A percentile compares a stretch with the other conserved stretches of the same genome.
Conservation (phyloP, 2,113 vertebrate species). For the Periophthalmus modestus region DNA sequence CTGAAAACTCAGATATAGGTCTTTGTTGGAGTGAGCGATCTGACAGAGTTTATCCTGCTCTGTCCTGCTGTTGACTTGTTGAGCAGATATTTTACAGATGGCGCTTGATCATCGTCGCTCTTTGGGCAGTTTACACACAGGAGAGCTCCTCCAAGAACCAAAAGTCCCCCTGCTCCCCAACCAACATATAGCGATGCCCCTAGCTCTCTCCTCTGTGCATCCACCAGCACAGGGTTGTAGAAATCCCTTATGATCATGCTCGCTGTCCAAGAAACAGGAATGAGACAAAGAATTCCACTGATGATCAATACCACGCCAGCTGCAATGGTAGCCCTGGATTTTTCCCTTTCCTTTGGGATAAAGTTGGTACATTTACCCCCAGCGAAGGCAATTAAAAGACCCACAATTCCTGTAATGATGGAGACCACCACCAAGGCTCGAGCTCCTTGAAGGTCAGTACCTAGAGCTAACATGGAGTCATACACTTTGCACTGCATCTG, state of each 20-base stretch:
- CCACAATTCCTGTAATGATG: constrained; percentile 75
- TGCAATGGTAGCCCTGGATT: constrained; percentile 80
- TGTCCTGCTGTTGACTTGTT: constrained; percentile 33
- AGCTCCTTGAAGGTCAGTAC: constrained; percentile 69
- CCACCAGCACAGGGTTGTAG: constrained; percentile 73
- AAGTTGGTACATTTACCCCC: constrained; percentile 91
- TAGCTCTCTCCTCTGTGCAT: constrained; percentile 71
- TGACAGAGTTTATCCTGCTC: constrained; percentile 22
- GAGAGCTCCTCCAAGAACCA: constrained; percentile 82
- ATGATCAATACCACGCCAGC: constrained; percentile 81
- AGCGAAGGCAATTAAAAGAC: constrained; percentile 43
- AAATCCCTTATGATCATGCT: constrained; percentile 84
- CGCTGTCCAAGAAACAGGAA: constrained; percentile 86
- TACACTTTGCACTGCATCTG: constrained; percentile 78
- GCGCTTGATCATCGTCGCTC: constrained; percentile 51
- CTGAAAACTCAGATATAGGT: constrained; percentile 63
- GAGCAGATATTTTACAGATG: constrained; percentile 53
- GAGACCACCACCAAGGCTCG: constrained; percentile 78
- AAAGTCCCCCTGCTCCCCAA: constrained; percentile 79
- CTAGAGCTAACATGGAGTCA: constrained; percentile 69
- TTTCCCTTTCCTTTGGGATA: constrained; percentile 77
- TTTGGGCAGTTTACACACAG: constrained; percentile 86
- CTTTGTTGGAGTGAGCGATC: constrained; percentile 45
- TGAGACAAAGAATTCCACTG: constrained; percentile 78
- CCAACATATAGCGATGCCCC: constrained; percentile 86